Evolutionary conservation across 2,113 vertebrate species (phyloP).

Genomic region (Ciconia stormi): DNA sequence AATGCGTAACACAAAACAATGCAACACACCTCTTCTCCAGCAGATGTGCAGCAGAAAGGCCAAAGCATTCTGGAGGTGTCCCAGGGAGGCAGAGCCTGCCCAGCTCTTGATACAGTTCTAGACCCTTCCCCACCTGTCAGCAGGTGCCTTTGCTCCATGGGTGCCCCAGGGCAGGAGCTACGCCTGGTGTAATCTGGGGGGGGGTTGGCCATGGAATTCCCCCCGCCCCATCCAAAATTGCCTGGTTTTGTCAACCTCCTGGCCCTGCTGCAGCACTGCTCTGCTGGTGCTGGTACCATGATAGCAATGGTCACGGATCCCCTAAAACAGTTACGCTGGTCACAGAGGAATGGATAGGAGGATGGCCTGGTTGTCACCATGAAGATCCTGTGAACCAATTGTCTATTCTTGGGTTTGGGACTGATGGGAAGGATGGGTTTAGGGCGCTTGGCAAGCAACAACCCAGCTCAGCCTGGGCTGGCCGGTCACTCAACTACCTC

Average conservation of each 20-base stretch:
- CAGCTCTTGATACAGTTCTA: background rate
- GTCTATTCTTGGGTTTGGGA: background rate
- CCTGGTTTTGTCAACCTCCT: background rate
- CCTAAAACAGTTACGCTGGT: background rate
- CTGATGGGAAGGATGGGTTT: background rate
- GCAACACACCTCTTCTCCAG: background rate
- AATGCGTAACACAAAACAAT: background rate
- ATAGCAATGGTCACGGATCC: background rate
- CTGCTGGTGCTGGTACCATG: background rate
- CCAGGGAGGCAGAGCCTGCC: background rate
- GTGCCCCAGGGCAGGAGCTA: background rate
- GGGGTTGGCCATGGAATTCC: background rate
- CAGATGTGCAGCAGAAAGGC: background rate
- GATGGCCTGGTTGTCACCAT: background rate
- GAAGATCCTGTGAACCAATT: background rate
- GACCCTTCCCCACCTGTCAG: background rate
- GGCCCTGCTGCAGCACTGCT: background rate
- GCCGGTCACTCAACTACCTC: background rate
- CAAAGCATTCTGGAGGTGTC: background rate
- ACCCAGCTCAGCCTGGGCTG: background rate
- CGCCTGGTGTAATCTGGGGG: fast-evolving
- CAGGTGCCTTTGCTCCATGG: fast-evolving
- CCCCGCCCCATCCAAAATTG: background rate
- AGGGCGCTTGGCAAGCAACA: background rate
- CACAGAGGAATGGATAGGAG: background rate